Percentiles rank a stretch among this genome's conserved stretches.
Conservation (phyloP, 2,113 vertebrate genomes). For the Nymphicus hollandicus region DNA sequence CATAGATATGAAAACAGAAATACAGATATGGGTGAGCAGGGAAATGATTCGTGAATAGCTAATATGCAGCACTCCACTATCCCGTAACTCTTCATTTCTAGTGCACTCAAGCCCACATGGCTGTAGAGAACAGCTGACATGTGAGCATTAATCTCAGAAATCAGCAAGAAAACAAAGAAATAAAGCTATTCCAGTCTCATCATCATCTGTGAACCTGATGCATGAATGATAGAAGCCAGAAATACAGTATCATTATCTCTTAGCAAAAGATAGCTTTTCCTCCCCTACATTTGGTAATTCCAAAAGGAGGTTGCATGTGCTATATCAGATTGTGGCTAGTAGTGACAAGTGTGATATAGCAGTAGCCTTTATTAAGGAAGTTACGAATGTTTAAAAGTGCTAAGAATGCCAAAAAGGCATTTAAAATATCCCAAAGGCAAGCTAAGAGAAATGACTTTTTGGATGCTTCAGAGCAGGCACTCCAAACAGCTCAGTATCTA, state of each 20-base stretch:
- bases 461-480: not conserved
- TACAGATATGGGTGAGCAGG: not conserved
- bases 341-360: conserved; percentile 4
- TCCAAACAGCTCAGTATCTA: not conserved
- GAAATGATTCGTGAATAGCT: not conserved
- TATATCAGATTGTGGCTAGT: not conserved
- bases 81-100: not conserved
- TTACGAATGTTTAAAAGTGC: not conserved
- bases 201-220: not conserved
- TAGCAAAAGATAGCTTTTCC: not conserved
- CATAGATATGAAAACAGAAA: not conserved
- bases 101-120: not conserved
- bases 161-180: not conserved
- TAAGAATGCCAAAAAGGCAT: not conserved
- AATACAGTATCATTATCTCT: not conserved
- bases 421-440: not conserved
- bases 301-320: not conserved
- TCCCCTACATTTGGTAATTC: not conserved
- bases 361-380: not conserved
- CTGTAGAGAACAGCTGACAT: not conserved
- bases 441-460: not conserved
- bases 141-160: not conserved
- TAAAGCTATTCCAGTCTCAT: not conserved
- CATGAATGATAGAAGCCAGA: not conserved
- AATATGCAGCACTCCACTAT: not conserved